Evolutionary conservation across 2,113 vertebrate genomes (phyloP).

Genomic region (Myiozetetes cayanensis): DNA sequence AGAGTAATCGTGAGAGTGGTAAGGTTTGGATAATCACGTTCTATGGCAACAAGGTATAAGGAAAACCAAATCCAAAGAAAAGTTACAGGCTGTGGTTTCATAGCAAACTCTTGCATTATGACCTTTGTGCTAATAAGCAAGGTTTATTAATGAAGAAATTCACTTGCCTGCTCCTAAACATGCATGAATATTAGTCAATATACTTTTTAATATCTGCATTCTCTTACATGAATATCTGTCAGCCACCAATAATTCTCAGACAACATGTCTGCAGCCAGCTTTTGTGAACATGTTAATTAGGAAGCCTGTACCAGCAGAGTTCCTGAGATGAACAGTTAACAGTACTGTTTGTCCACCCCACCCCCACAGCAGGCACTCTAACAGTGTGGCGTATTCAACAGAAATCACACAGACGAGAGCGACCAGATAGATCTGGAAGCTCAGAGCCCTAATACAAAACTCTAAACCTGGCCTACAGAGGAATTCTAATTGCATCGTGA

Average conservation of each 20-base stretch:
- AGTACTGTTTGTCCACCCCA: neutral
- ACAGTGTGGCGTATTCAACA: neutral
- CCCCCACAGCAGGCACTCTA: neutral
- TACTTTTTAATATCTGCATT: constrained; percentile 28
- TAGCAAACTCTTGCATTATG: neutral
- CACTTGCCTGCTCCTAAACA: neutral
- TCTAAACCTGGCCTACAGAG: neutral
- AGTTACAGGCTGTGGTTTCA: neutral
- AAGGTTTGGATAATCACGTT: neutral
- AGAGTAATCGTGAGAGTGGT: neutral
- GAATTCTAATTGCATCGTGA: neutral
- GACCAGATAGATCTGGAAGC: constrained; percentile 8
- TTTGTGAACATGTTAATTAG: constrained; percentile 47
- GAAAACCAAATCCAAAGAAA: neutral
- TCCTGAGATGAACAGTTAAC: constrained; percentile 35
- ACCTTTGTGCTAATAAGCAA: neutral
- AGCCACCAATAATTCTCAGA: constrained; percentile 26
- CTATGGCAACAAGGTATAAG: neutral
- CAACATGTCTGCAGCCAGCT: constrained; percentile 18
- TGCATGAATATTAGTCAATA: constrained; percentile 25
- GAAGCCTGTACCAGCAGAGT: constrained; percentile 12
- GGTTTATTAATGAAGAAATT: neutral
- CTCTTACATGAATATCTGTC: neutral
- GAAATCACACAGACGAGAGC: neutral
- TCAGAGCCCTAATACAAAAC: neutral